These are phyloP conservation scores for Casuarius casuarius DNA, from an alignment of 2,113 vertebrate species.

Conservation along the genomic window DNA sequence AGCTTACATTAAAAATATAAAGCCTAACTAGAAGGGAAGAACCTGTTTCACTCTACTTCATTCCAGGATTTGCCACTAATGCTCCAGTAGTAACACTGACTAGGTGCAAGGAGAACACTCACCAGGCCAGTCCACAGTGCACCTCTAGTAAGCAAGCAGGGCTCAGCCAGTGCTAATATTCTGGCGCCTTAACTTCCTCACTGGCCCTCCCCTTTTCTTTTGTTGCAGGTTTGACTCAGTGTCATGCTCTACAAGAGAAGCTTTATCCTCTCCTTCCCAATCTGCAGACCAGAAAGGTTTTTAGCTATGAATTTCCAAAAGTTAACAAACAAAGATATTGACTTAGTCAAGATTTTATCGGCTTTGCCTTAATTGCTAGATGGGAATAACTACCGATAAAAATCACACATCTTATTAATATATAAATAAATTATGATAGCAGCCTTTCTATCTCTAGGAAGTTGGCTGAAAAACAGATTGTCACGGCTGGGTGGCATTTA, in stretches of 20 bases:
- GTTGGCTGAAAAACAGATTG: constrained; percentile 72
- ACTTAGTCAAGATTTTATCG: constrained; percentile 50
- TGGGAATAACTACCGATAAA: constrained; percentile 45
- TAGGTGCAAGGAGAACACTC: background rate
- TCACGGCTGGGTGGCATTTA: constrained; percentile 70
- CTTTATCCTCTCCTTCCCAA: background rate
- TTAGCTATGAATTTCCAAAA: background rate
- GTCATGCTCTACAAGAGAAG: background rate
- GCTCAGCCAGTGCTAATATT: background rate
- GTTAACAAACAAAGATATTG: constrained; percentile 50
- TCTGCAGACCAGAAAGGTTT: background rate
- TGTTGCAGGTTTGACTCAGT: background rate
- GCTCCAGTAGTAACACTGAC: background rate
- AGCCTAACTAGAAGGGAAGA: background rate
- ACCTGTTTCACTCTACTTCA: background rate
- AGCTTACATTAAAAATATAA: background rate
- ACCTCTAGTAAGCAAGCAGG: background rate
- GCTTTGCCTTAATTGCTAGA: constrained; percentile 45
- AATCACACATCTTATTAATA: constrained; percentile 60
- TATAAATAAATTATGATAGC: constrained; percentile 63
- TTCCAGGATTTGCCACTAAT: background rate
- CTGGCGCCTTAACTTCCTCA: background rate
- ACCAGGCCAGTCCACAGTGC: too few species aligned
- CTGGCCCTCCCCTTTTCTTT: background rate
- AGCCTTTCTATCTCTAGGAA: constrained; percentile 41